Evolutionary conservation across 2,888 invertebrate genomes (phyloP).

Genomic region (Strigamia maritima): DNA sequence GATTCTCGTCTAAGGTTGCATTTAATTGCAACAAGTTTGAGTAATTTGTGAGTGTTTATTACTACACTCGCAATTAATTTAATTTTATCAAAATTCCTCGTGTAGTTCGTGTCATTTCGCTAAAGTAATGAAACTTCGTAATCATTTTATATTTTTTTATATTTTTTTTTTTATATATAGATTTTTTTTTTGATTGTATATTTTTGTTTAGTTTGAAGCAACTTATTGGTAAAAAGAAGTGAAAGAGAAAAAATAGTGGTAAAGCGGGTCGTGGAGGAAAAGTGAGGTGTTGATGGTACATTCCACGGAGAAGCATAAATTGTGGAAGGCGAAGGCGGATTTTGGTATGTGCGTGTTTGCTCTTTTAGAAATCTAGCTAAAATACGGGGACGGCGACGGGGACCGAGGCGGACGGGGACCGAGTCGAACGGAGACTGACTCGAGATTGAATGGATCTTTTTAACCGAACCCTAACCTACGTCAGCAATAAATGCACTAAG

Average conservation of each 20-base stretch:
- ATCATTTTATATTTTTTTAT: too few species aligned
- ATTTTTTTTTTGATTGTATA: too few species aligned
- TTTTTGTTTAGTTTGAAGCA: too few species aligned
- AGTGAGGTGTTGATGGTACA: slow-evolving; percentile 5
- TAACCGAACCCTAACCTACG: slow-evolving; percentile 24
- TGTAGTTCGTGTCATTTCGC: too few species aligned
- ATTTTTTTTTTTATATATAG: too few species aligned
- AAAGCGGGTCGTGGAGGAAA: neutral
- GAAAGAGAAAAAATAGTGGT: neutral
- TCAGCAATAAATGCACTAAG: slow-evolving; percentile 1
- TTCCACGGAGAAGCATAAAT: neutral
- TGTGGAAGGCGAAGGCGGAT: slow-evolving; percentile 6
- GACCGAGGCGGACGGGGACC: neutral
- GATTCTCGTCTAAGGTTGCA: neutral
- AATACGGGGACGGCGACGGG: slow-evolving; percentile 1
- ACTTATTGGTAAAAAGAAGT: neutral
- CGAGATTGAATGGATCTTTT: slow-evolving; percentile 15
- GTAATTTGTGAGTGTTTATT: neutral
- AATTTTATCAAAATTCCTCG: too few species aligned
- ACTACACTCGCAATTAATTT: too few species aligned
- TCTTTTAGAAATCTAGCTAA: neutral
- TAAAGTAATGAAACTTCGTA: too few species aligned
- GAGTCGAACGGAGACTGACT: slow-evolving; percentile 1
- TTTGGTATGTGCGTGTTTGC: neutral
- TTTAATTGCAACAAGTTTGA: neutral